A percentile compares a stretch with the other conserved stretches of the same genome.
phyloP scores from a whole-genome alignment of 1,140 invertebrate species.

The Pachypsylla venusta region DNA sequence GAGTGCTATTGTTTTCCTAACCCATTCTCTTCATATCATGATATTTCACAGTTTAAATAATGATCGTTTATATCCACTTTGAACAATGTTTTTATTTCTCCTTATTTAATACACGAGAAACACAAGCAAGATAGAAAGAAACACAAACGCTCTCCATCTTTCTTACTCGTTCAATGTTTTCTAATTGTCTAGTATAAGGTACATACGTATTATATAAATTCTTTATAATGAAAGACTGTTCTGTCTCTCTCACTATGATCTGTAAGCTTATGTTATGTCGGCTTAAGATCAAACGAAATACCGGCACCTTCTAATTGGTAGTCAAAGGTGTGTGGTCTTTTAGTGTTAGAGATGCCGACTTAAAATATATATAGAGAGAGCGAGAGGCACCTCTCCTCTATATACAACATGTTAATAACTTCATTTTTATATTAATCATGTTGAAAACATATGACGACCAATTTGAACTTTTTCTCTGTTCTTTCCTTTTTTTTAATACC shows the following conservation, averaged over 20 bases:
- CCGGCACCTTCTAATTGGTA: conserved; percentile 9
- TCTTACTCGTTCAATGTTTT: conserved; percentile 5
- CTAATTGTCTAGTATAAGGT: conserved; percentile 9
- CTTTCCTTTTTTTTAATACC: too few relatives aligned
- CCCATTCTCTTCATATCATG: too few relatives aligned
- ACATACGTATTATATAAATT: conserved; percentile 10
- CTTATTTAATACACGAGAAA: too few relatives aligned
- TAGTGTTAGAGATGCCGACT: conserved; percentile 6
- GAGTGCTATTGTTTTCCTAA: too few relatives aligned
- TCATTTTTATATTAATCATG: conserved; percentile 7
- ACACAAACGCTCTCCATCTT: too few relatives aligned
- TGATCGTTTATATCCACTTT: too few relatives aligned
- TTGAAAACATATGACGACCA: conserved; percentile 6
- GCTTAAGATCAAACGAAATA: conserved; percentile 4
- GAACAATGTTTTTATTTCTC: too few relatives aligned
- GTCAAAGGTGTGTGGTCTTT: conserved; percentile 9
- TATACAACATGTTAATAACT: conserved; percentile 8
- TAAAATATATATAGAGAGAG: conserved; percentile 5
- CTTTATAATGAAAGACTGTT: conserved; percentile 4
- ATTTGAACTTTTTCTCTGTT: too few relatives aligned
- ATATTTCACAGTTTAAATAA: too few relatives aligned
- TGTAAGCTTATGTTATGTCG: conserved; percentile 4
- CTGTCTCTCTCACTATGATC: not conserved
- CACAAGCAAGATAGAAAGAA: too few relatives aligned
- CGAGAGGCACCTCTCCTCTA: too few relatives aligned